Conservation (phyloP, 2,888 invertebrate genomes). For the Pollenia angustigena region DNA sequence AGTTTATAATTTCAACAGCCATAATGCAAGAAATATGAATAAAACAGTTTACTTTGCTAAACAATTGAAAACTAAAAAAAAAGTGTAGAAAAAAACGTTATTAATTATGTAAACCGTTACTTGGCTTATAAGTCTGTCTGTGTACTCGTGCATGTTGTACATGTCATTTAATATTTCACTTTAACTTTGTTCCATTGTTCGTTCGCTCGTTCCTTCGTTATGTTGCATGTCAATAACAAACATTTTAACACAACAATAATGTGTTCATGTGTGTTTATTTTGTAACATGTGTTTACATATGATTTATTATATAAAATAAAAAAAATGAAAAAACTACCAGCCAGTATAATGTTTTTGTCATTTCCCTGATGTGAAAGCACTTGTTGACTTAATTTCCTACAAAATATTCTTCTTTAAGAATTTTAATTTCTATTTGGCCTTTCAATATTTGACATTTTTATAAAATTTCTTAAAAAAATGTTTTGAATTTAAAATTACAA, state of each 20-base stretch:
- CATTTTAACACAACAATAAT: background rate
- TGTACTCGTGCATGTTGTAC: background rate
- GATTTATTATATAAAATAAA: constrained; percentile 2
- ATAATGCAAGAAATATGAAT: background rate
- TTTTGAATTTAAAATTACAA: too few relatives aligned
- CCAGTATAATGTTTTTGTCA: constrained; percentile 6
- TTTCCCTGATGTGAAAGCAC: background rate
- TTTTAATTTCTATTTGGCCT: background rate
- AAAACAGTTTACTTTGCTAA: background rate
- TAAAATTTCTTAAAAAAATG: too few relatives aligned
- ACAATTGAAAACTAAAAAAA: background rate
- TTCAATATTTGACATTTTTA: too few relatives aligned
- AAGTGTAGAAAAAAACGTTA: background rate
- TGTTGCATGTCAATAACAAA: constrained; percentile 38
- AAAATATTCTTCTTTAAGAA: background rate
- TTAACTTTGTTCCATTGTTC: background rate
- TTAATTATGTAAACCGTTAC: too few relatives aligned
- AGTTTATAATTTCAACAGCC: too few relatives aligned
- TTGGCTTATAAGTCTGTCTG: background rate
- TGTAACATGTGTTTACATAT: constrained; percentile 9
- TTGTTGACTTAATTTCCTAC: constrained; percentile 43
- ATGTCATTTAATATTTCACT: constrained; percentile 31
- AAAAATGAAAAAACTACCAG: background rate
- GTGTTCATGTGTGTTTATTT: background rate
- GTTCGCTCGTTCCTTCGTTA: background rate